Conservation (phyloP, 2,888 invertebrate species). For the Tholera decimalis region DNA sequence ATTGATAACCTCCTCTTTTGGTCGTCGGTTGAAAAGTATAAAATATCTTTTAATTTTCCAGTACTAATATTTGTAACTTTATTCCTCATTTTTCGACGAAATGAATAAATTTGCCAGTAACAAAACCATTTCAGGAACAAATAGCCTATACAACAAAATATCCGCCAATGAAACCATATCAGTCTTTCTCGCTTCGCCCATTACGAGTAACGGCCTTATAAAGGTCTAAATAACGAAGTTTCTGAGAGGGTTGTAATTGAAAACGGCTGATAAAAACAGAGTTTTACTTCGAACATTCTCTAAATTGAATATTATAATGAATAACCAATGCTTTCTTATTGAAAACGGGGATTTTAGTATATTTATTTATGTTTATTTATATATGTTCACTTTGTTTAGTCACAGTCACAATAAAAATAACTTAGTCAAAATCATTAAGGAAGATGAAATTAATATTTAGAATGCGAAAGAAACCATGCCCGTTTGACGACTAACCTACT, state of each 20-base stretch:
- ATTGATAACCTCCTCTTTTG: too few relatives aligned
- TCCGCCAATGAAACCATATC: conserved; percentile 15
- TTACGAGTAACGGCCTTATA: conserved; percentile 39
- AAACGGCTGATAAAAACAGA: conserved; percentile 65
- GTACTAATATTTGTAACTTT: too few relatives aligned
- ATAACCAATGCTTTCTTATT: conserved; percentile 39
- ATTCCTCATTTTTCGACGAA: too few relatives aligned
- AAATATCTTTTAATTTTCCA: too few relatives aligned
- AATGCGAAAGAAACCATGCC: too few relatives aligned
- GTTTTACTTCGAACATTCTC: conserved; percentile 51
- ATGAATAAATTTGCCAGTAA: too few relatives aligned
- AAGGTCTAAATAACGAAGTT: conserved; percentile 61
- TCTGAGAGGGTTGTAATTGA: conserved; percentile 66
- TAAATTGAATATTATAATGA: conserved; percentile 41
- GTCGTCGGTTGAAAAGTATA: too few relatives aligned
- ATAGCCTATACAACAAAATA: conserved; percentile 8
- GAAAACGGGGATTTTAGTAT: conserved; percentile 23
- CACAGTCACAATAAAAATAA: not conserved
- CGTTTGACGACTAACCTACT: too few relatives aligned
- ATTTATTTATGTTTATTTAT: conserved; percentile 7
- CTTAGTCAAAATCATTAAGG: not conserved
- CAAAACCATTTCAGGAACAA: not conserved
- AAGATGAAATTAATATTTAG: not conserved
- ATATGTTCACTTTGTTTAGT: too few relatives aligned
- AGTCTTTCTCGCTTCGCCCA: conserved; percentile 29